Conservation (phyloP, 2,113 vertebrate genomes). For the Macaca nemestrina region DNA sequence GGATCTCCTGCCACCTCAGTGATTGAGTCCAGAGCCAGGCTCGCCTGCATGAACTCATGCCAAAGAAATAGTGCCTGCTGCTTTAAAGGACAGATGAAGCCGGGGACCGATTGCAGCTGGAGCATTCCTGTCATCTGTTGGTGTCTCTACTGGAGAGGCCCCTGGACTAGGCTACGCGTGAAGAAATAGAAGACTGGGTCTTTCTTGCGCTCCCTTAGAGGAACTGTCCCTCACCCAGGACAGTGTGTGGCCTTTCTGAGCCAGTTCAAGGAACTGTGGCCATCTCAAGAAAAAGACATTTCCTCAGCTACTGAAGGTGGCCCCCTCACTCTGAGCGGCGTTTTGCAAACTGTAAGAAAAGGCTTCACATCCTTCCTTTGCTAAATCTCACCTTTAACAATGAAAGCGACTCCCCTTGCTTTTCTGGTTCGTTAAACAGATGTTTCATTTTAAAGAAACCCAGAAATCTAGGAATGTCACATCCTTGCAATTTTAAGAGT, state of each 20-base stretch:
- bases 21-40: too few species aligned
- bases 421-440: slow-evolving; percentile 80
- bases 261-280: slow-evolving; percentile 75
- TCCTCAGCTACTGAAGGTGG: slow-evolving; percentile 80
- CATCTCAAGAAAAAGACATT: slow-evolving; percentile 79
- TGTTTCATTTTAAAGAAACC: slow-evolving; percentile 59
- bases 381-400: slow-evolving; percentile 74
- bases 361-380: slow-evolving; percentile 79
- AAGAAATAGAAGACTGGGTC: slow-evolving; percentile 92
- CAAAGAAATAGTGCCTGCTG: slow-evolving; percentile 29
- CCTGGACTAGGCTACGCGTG: slow-evolving; percentile 91
- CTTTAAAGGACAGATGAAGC: slow-evolving; percentile 92
- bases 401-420: slow-evolving; percentile 74
- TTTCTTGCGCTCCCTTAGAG: slow-evolving; percentile 70
- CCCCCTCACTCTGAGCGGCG: slow-evolving; percentile 77
- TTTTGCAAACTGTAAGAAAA: slow-evolving; percentile 84
- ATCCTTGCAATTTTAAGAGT: too few species aligned
- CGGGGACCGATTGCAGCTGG: slow-evolving; percentile 93
- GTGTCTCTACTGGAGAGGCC: slow-evolving; percentile 89
- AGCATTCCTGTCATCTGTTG: slow-evolving; percentile 91
- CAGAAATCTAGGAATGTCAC: too few species aligned
- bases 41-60: too few species aligned
- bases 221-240: slow-evolving; percentile 56
- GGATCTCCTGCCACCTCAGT: too few species aligned
- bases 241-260: slow-evolving; percentile 75